A percentile compares a stretch with the other conserved stretches of the same genome.
These are phyloP conservation scores for Engystomops pustulosus DNA, from an alignment of 2,113 vertebrate species.

Conservation along the genomic window DNA sequence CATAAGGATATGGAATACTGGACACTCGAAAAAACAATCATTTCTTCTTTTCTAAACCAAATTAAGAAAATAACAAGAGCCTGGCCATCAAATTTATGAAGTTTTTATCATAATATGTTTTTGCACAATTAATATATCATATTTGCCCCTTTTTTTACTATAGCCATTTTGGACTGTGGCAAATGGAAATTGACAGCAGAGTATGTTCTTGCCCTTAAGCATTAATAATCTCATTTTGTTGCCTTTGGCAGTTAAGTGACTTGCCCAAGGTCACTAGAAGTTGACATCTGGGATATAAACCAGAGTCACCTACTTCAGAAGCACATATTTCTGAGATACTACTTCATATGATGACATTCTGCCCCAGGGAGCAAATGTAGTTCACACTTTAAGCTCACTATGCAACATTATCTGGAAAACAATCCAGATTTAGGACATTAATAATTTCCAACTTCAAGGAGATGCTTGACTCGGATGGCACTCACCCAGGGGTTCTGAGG, in stretches of 20 bases:
- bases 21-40: no score
- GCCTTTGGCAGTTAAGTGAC: conserved; percentile 36
- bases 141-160: not conserved
- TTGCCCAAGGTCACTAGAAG: conserved; percentile 50
- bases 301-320: conserved; percentile 36
- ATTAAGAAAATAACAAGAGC: no score
- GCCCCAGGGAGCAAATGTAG: conserved; percentile 37
- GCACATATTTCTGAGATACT: conserved; percentile 28
- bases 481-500: conserved; percentile 6
- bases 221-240: conserved; percentile 30
- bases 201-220: conserved; percentile 33
- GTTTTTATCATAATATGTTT: no score
- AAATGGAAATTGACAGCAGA: not conserved
- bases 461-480: conserved; percentile 6
- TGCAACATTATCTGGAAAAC: conserved; percentile 9
- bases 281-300: conserved; percentile 42
- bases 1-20: no score
- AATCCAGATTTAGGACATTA: conserved; percentile 48
- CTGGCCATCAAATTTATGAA: no score
- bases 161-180: not conserved
- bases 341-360: conserved; percentile 50
- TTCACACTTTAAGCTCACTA: conserved; percentile 14
- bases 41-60: no score
- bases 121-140: not conserved
- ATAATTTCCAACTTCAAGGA: conserved; percentile 34